Conservation (phyloP, 2,888 invertebrate genomes). For the Nemurella pictetii region DNA sequence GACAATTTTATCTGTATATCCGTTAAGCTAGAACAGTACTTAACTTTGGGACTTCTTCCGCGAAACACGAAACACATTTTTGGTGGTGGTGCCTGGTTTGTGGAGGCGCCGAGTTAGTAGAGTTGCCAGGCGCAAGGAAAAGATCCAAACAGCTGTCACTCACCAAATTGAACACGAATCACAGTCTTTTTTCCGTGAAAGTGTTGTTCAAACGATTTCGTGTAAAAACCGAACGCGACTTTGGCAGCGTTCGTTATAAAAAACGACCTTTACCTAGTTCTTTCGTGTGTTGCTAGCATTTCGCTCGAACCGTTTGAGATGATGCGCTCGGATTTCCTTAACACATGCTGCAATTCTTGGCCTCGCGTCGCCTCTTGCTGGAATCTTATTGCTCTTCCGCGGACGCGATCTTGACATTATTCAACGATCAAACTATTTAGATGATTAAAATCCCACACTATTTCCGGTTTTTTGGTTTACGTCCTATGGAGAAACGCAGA, state of each 20-base stretch:
- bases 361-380: no score
- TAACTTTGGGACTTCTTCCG: no score
- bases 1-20: no score
- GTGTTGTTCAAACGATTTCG: background rate
- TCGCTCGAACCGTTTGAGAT: background rate
- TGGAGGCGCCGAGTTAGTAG: background rate
- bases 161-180: background rate
- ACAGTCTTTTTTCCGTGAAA: background rate
- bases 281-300: background rate
- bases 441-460: background rate
- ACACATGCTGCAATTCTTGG: background rate
- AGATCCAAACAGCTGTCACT: background rate
- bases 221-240: background rate
- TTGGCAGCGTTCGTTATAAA: background rate
- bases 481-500: background rate
- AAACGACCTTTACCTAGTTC: background rate
- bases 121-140: no score
- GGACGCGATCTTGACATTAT: background rate
- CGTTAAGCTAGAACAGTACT: no score
- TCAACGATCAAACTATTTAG: background rate
- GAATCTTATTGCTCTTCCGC: background rate
- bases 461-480: background rate
- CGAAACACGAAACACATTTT: background rate
- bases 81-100: background rate
- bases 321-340: background rate